phyloP scores from a whole-genome alignment of 2,113 vertebrate species.

The Vimba vimba region DNA sequence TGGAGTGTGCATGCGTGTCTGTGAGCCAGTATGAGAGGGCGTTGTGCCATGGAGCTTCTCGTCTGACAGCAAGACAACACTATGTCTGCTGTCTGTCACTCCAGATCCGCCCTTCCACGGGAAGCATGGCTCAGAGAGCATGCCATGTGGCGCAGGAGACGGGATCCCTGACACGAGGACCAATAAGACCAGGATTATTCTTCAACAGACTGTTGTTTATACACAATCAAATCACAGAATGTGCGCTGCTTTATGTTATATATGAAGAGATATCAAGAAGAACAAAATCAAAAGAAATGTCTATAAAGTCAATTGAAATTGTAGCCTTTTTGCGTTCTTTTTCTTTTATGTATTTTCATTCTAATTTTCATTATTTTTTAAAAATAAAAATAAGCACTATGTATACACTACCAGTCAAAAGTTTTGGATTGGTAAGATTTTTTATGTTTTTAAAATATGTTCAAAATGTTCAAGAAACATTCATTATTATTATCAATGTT shows the following conservation, averaged over 20 bases:
- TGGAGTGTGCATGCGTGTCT: slow-evolving; percentile 43
- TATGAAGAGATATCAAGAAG: not conserved
- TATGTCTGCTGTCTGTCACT: slow-evolving; percentile 66
- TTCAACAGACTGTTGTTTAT: not conserved
- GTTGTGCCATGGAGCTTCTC: slow-evolving; percentile 38
- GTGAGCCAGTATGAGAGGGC: slow-evolving; percentile 28
- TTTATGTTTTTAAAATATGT: no score
- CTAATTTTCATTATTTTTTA: not conserved
- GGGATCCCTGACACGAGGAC: not conserved
- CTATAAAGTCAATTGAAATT: no score
- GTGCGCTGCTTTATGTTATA: not conserved
- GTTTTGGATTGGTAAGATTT: no score
- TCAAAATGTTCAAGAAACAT: no score
- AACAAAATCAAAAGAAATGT: not conserved
- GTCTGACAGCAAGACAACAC: slow-evolving; percentile 65
- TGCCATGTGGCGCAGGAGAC: not conserved
- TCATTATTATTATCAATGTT: no score
- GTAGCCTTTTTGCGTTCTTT: no score
- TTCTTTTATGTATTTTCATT: no score
- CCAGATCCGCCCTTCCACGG: slow-evolving; percentile 48
- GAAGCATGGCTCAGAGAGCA: not conserved
- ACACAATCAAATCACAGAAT: not conserved
- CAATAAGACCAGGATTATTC: not conserved
- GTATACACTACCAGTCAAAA: no score
- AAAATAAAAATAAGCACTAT: no score